Evolutionary conservation across 2,113 vertebrate genomes (phyloP), one percentile per base, ranked within the genome.

Genomic region (Mionectes macconnelli): DNA sequence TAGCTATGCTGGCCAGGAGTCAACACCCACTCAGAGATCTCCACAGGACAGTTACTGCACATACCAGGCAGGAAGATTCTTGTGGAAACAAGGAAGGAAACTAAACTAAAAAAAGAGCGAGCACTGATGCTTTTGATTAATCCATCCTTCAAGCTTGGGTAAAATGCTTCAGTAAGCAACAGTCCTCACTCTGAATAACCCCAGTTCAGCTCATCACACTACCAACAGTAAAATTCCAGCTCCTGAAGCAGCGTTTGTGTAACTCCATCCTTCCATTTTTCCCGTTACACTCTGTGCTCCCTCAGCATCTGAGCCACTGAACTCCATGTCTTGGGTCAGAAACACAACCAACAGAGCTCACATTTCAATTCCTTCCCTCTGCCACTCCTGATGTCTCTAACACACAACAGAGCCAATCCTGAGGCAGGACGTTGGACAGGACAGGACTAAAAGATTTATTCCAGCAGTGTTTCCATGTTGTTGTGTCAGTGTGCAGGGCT

Each of bases 331-430:
- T 31, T 7, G n/a, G 74, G 81, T 70, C 81, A 79, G 79, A 44
- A 44, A 24, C 0, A 56, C 33, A 84, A 24, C 10, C 68, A 39
- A 6, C 21, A 53, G 23, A 78, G 37, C 64, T 39, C 6, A 7
- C 1, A 1, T 23, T 80, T 33, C 60, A 37, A 1, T 1, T 39
- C 44, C 35, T 52, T 33, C 35, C 53, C 56, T 50, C 30, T 35
- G 56, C 44, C 47, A 8, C n/a, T 31, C 18, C 14, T 0, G 1
- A 2, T 10, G 30, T 6, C 63, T 72, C 25, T 16, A 22, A 27
- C 14, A 19, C 8, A 23, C 20, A 12, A 11, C 2, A 3, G 40
- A 76, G 30, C 40, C 49, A 68, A 66, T 17, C 44, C 91, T 1
- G 33, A 3, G 90, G 78, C 35, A 64, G 69, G 20, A 37, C 11